phyloP scores from a whole-genome alignment of 2,113 vertebrate species.

The Bagarius yarrelli region DNA sequence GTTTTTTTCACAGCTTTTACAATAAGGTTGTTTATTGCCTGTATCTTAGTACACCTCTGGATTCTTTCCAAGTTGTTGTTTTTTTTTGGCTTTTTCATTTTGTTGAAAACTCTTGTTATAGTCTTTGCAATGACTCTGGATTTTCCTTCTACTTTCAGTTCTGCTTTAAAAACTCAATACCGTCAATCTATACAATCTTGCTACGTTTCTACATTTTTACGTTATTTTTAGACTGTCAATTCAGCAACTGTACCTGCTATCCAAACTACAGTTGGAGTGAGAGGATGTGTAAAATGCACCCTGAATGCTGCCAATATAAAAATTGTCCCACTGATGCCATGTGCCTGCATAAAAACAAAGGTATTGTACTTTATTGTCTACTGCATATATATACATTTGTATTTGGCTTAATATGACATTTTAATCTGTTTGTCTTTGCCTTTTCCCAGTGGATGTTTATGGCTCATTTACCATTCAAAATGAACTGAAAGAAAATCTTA shows the following conservation, averaged over 20 bases:
- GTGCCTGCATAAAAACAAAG: slow-evolving; percentile 48
- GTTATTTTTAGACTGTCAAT: slow-evolving; percentile 19
- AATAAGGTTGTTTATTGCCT: no score
- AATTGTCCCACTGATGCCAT: background rate
- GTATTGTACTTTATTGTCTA: slow-evolving; percentile 46
- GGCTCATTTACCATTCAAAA: background rate
- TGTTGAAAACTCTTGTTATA: no score
- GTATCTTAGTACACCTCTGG: no score
- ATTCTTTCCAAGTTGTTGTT: no score
- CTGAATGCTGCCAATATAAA: background rate
- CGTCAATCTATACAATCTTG: background rate
- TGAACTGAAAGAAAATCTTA: rapidly evolving
- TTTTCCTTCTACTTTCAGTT: no score
- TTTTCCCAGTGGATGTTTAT: background rate
- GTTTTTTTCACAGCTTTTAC: no score
- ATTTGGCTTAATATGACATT: background rate
- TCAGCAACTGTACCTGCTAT: background rate
- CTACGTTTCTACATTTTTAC: background rate
- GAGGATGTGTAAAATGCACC: background rate
- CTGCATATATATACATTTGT: background rate
- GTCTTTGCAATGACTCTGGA: no score
- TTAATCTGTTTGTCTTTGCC: background rate
- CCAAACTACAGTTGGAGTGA: slow-evolving; percentile 12
- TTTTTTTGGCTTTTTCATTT: no score
- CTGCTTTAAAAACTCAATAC: no score